Percentiles rank a stretch among this genome's conserved stretches.
These are phyloP conservation scores for Zele albiditarsus DNA, from an alignment of 2,888 invertebrate species.

Conservation along the genomic window DNA sequence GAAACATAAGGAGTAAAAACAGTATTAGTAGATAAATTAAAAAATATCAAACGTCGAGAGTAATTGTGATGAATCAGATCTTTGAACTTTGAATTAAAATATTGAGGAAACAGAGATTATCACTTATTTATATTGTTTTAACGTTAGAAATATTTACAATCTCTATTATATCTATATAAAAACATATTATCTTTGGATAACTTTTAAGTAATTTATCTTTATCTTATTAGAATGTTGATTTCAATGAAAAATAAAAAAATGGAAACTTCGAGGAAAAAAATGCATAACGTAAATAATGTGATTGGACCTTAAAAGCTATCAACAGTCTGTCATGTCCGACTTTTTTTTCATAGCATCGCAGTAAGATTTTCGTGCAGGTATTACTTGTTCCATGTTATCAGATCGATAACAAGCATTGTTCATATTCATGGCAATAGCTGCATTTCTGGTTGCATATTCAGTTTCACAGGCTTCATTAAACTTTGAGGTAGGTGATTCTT, in stretches of 20 bases:
- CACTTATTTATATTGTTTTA: slow-evolving; percentile 49
- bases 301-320: slow-evolving; percentile 38
- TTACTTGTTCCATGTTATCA: slow-evolving; percentile 43
- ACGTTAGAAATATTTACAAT: slow-evolving; percentile 61
- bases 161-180: slow-evolving; percentile 34
- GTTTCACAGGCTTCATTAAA: slow-evolving; percentile 30
- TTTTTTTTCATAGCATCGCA: slow-evolving; percentile 46
- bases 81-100: slow-evolving; percentile 7
- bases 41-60: slow-evolving; percentile 36
- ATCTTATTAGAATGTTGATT: slow-evolving; percentile 14
- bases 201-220: slow-evolving; percentile 38
- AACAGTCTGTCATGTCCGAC: slow-evolving; percentile 43
- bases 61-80: neutral
- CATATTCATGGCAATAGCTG: slow-evolving; percentile 22
- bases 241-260: slow-evolving; percentile 3
- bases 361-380: slow-evolving; percentile 35
- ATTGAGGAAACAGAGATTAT: neutral
- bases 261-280: slow-evolving; percentile 10
- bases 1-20: slow-evolving; percentile 32
- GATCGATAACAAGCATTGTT: slow-evolving; percentile 16
- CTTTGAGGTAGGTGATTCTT: slow-evolving; percentile 33
- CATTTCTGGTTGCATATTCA: slow-evolving; percentile 27
- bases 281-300: slow-evolving; percentile 26
- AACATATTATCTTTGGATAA: slow-evolving; percentile 38
- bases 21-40: slow-evolving; percentile 41